Base-by-base conservation (phyloP, 2,888 invertebrate species). In the Gymnocheta viridis region DNA sequence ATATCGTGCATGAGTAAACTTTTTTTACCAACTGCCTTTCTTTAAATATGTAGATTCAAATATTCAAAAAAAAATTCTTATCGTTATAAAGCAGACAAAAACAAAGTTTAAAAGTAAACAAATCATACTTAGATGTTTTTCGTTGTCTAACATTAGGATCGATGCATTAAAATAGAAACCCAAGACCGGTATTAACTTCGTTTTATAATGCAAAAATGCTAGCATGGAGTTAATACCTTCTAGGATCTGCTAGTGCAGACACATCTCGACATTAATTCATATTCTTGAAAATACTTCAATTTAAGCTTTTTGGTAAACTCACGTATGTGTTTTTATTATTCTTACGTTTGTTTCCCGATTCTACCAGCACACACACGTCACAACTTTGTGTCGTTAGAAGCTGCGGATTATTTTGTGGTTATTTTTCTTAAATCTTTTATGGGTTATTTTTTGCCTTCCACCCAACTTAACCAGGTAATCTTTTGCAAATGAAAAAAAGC, bases 391-490 rank as follows among this genome's bases (percentile, higher is more conserved):
- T 84, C 76, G 80, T 77, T 84, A 77, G 77, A 73, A 67, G 81
- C 77, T 77, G 84, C 77, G 81, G 84, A 84, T 84, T 81, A 84
- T 66, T 67, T 83, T 73, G 77, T 77, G 56, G 81, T 62, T 81
- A 62, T 69, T 58, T 79, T 67, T 60, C 41, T 62, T 69, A 64
- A 54, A 58, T 14, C 51, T 47, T 69, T 49, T 60, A 32, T 32
- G 19, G 41, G 49, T 51, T 58, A 41, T 58, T 14, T 12, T 72
- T 66, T 58, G 10, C 14, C 58, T 58, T 49, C 2, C 14, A 24
- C 17, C 24, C 62, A 62, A 49, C 24, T 47, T 69, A 58, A 7
- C 29, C 47, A 49, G 62, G 69, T 78, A 78, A 82, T 69, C 72
- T 73, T 69, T 66, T 24, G 54, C 77, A 51, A 64, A 67, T 19